Conservation (phyloP, 2,797 vertebrate genomes). For the Numenius phaeopus region DNA sequence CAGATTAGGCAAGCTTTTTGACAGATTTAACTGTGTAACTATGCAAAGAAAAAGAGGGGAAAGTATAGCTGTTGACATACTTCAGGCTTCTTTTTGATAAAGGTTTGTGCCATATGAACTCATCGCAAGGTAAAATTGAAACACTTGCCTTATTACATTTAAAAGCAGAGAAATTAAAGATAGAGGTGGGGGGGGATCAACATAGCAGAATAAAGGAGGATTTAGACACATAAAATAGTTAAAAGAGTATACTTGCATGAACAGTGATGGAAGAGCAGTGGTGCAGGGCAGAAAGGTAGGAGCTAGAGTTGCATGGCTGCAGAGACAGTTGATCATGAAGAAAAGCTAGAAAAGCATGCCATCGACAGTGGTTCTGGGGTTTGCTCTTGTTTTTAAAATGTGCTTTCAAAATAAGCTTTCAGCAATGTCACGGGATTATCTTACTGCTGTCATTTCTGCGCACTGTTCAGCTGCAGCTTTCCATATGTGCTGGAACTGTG, state of each 20-base stretch:
- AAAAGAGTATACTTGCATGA: background rate
- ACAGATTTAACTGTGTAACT: background rate
- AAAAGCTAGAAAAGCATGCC: background rate
- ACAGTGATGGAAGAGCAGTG: background rate
- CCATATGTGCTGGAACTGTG: background rate
- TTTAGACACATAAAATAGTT: background rate
- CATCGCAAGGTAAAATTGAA: background rate
- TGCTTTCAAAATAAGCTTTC: background rate
- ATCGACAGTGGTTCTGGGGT: background rate
- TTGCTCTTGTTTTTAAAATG: conserved; percentile 1
- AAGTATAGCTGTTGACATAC: background rate
- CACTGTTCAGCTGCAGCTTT: background rate
- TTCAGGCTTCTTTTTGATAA: background rate
- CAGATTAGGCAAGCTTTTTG: background rate
- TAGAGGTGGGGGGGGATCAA: background rate
- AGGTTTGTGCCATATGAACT: background rate
- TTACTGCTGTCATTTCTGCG: background rate
- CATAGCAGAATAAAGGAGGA: background rate
- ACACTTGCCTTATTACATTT: background rate
- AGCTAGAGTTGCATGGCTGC: background rate
- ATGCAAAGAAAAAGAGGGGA: background rate
- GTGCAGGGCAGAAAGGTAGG: background rate
- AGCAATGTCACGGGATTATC: background rate
- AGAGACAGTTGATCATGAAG: background rate
- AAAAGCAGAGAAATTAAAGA: background rate